phyloP scores from a whole-genome alignment of 2,797 vertebrate species.

The Glyptemys insculpta region DNA sequence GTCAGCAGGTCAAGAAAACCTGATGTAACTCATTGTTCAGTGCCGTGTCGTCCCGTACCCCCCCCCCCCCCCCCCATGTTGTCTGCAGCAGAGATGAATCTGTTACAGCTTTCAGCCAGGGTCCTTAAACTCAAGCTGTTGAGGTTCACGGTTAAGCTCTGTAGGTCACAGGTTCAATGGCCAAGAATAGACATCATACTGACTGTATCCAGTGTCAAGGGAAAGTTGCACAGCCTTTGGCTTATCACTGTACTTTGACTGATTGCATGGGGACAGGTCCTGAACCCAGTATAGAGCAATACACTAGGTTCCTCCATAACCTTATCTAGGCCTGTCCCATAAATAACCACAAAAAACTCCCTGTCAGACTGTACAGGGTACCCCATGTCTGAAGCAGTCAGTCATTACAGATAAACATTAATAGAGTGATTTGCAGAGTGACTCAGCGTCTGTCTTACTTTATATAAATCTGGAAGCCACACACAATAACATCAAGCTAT shows the following conservation, averaged over 20 bases:
- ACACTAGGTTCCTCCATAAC: neutral
- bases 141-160: neutral
- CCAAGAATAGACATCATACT: too few relatives aligned
- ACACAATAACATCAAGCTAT: neutral
- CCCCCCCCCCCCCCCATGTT: neutral
- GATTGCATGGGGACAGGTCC: neutral
- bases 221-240: neutral
- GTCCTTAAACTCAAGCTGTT: neutral
- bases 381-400: neutral
- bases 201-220: neutral
- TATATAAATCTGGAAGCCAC: neutral
- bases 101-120: neutral
- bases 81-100: neutral
- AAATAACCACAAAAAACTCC: neutral
- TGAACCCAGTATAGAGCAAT: neutral
- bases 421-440: fast-evolving
- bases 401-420: neutral
- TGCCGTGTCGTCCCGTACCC: too few relatives aligned
- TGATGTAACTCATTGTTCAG: neutral
- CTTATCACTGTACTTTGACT: neutral
- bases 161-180: neutral
- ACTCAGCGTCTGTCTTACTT: fast-evolving
- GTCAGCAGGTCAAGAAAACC: neutral
- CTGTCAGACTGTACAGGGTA: neutral
- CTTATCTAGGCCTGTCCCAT: neutral